phyloP scores from a whole-genome alignment of 2,113 vertebrate species.

The Muscicapa adusta region DNA sequence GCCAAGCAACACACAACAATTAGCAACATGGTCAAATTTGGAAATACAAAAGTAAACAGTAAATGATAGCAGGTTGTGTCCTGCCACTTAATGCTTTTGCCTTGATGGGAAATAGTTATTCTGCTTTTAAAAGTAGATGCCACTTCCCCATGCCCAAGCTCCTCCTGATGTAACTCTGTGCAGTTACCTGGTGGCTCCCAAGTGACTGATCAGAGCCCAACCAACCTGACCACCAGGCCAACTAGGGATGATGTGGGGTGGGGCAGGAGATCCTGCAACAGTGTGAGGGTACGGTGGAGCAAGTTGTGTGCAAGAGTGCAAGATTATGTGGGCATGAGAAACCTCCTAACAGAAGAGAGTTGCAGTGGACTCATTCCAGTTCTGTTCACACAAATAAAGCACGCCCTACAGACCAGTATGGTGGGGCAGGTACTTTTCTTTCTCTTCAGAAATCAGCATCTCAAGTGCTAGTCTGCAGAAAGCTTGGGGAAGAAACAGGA shows the following conservation, averaged over 20 bases:
- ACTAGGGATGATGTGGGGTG: rapidly evolving
- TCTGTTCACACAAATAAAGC: not conserved
- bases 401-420: too few species aligned
- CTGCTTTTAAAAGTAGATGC: not conserved
- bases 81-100: not conserved
- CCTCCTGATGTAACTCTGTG: not conserved
- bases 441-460: not conserved
- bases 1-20: not conserved
- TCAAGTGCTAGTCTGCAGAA: not conserved
- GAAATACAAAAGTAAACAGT: not conserved
- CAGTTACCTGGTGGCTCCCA: not conserved
- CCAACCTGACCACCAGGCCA: not conserved
- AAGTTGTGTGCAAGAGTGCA: too few species aligned
- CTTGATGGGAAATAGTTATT: not conserved
- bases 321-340: not conserved
- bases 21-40: not conserved
- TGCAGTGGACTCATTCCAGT: not conserved
- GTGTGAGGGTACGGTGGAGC: too few species aligned
- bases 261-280: not conserved
- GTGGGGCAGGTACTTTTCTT: not conserved
- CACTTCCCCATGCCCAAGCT: not conserved
- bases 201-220: not conserved
- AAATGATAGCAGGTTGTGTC: not conserved
- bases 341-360: rapidly evolving
- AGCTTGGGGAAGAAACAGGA: not conserved